A percentile compares a stretch with the other conserved stretches of the same genome.
Evolutionary conservation across 1,140 invertebrate genomes (phyloP).

Genomic region (Bursaphelenchus mucronatus): DNA sequence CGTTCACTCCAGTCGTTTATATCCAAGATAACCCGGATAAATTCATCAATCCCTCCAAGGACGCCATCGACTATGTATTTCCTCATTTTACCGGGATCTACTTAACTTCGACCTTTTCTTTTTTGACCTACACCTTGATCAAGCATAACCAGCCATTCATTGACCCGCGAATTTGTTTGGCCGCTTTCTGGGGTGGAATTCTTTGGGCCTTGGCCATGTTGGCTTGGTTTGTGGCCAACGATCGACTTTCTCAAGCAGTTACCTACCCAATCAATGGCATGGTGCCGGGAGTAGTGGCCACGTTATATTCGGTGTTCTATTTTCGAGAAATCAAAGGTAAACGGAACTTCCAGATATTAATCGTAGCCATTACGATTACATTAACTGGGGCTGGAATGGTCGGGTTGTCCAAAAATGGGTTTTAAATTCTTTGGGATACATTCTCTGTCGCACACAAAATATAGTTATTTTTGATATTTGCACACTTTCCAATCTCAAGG

Average conservation of each 20-base stretch:
- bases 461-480: conserved; percentile 1
- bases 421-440: conserved; percentile 3
- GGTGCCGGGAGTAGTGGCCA: conserved; percentile 38
- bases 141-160: conserved; percentile 61
- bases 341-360: conserved; percentile 29
- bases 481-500: conserved; percentile 6
- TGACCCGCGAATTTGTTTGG: conserved; percentile 61
- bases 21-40: conserved; percentile 61
- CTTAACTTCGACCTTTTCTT: conserved; percentile 61
- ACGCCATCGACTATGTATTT: conserved; percentile 64
- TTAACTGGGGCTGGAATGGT: conserved; percentile 36
- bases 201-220: conserved; percentile 63
- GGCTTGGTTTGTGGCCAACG: conserved; percentile 63
- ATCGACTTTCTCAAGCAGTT: conserved; percentile 62
- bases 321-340: conserved; percentile 47
- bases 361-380: conserved; percentile 33
- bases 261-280: conserved; percentile 61
- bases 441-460: neutral
- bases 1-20: conserved; percentile 60
- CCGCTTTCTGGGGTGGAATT: conserved; percentile 62
- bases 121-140: conserved; percentile 61
- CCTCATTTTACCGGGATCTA: conserved; percentile 63
- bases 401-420: conserved; percentile 37
- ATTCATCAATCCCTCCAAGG: conserved; percentile 35
- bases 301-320: conserved; percentile 50